Conservation (phyloP, 2,888 invertebrate genomes). For the Volucella zonaria region DNA sequence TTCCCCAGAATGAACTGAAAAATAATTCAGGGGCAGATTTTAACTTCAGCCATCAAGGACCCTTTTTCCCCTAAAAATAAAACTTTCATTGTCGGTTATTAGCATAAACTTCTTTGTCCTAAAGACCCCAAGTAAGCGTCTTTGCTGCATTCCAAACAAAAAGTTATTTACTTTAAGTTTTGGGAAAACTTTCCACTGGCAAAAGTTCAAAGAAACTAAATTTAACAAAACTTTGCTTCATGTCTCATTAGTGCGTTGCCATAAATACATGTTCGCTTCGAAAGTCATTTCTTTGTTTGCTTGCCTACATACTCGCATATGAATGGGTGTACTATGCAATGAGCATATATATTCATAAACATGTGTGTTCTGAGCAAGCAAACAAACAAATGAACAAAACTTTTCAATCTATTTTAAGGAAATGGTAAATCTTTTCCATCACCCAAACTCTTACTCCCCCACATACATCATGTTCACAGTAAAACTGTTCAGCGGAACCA, state of each 20-base stretch:
- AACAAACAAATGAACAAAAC: conserved; percentile 24
- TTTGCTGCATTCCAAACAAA: not conserved
- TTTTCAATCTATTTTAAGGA: conserved; percentile 39
- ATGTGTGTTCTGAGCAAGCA: conserved; percentile 25
- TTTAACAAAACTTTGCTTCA: conserved; percentile 38
- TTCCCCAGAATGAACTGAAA: too few relatives aligned
- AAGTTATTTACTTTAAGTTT: conserved; percentile 34
- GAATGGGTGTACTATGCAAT: not conserved
- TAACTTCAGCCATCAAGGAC: too few relatives aligned
- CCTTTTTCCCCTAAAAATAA: too few relatives aligned
- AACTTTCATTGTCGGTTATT: too few relatives aligned
- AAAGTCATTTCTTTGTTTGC: conserved; percentile 11
- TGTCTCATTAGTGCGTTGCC: conserved; percentile 46
- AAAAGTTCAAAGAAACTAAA: conserved; percentile 50
- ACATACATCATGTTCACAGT: conserved; percentile 12
- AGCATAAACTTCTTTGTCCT: too few relatives aligned
- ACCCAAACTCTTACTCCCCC: not conserved
- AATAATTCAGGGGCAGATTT: too few relatives aligned
- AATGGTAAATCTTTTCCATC: conserved; percentile 31
- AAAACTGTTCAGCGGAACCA: conserved; percentile 26
- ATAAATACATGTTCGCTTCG: conserved; percentile 35
- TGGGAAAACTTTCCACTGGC: conserved; percentile 9
- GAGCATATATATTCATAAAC: conserved; percentile 11
- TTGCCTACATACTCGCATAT: not conserved
- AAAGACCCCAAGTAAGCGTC: too few relatives aligned